Percentiles rank a stretch among this genome's conserved stretches.
phyloP scores from a whole-genome alignment of 2,797 vertebrate genomes.

The Jordanella pulchra region DNA sequence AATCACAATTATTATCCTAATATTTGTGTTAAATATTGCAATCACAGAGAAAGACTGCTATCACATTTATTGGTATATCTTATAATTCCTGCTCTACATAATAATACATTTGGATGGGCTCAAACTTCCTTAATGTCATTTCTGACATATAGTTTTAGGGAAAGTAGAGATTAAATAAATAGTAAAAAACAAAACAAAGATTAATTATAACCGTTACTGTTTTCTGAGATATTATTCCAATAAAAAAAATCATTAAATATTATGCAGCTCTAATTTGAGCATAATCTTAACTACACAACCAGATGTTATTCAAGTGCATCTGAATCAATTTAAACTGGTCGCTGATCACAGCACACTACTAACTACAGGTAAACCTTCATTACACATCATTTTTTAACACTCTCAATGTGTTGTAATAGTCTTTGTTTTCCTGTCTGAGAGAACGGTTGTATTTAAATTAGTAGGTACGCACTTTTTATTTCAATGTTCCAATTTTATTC shows the following conservation, averaged over 20 bases:
- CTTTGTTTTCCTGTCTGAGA: neutral
- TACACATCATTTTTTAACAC: neutral
- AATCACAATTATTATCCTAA: no score
- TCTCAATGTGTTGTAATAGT: neutral
- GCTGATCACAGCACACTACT: neutral
- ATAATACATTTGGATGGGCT: no score
- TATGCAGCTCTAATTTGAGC: neutral
- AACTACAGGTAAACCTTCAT: neutral
- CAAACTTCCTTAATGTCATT: no score
- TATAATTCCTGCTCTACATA: no score
- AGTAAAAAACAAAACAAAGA: neutral
- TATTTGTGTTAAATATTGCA: no score
- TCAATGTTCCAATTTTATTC: neutral
- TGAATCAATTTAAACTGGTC: neutral
- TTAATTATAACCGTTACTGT: neutral
- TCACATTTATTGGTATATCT: no score
- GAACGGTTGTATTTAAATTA: neutral
- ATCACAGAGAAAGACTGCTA: no score
- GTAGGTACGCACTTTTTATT: neutral
- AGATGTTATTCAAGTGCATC: neutral
- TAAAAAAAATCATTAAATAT: neutral
- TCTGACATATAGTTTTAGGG: no score
- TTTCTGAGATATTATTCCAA: neutral
- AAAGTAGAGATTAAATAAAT: no score
- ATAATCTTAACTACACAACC: no score